Conservation (phyloP, 2,113 vertebrate genomes). For the Erinaceus europaeus region DNA sequence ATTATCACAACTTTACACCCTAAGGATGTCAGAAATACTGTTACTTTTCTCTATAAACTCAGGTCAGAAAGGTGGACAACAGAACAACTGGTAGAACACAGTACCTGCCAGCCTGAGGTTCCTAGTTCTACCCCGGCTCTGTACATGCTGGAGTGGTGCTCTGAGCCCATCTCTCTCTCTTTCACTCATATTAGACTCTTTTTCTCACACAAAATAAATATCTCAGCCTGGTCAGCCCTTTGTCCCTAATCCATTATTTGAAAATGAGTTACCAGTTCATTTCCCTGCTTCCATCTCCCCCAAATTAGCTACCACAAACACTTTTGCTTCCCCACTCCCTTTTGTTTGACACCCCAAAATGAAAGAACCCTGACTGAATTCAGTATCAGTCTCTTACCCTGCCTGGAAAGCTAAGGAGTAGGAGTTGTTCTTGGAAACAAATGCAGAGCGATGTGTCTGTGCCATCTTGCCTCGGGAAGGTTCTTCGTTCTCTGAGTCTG, state of each 20-base stretch:
- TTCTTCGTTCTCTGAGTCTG: conserved; percentile 97
- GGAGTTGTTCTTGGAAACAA: conserved; percentile 88
- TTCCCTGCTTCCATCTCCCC: background rate
- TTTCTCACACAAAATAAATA: background rate
- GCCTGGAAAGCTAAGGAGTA: conserved; percentile 81
- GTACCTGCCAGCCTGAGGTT: too few species aligned
- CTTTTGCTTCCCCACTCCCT: background rate
- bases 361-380: background rate
- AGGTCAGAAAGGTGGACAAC: too few species aligned
- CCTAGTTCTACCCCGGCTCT: too few species aligned
- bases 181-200: too few species aligned
- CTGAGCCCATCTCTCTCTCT: too few species aligned
- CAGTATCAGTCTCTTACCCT: conserved; percentile 78
- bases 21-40: background rate
- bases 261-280: background rate
- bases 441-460: conserved; percentile 89
- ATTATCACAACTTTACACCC: conserved; percentile 5
- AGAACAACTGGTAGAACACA: too few species aligned
- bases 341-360: background rate
- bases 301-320: background rate
- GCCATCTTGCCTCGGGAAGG: conserved; percentile 87
- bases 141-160: too few species aligned
- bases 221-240: background rate
- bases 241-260: background rate
- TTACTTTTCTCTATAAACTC: conserved; percentile 27